phyloP scores from a whole-genome alignment of 2,797 vertebrate genomes.

The Hephaestus fuliginosus region DNA sequence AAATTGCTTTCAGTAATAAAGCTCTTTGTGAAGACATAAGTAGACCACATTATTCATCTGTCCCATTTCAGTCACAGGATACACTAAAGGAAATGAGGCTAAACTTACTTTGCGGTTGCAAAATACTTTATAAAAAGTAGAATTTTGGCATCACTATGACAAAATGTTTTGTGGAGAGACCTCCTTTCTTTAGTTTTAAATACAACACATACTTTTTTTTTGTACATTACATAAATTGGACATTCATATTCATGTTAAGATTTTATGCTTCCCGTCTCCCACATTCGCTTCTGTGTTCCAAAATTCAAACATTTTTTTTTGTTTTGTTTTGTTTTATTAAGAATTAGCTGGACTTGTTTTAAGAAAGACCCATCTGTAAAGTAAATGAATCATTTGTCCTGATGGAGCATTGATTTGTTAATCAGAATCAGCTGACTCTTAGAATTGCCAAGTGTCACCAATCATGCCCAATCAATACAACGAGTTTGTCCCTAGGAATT shows the following conservation, averaged over 20 bases:
- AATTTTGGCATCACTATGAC: slow-evolving; percentile 3
- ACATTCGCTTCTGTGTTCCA: background rate
- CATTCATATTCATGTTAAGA: background rate
- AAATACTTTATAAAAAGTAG: slow-evolving; percentile 20
- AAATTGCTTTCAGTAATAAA: slow-evolving; percentile 24
- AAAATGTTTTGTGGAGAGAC: background rate
- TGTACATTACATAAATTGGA: background rate
- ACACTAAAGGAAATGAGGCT: slow-evolving; percentile 30
- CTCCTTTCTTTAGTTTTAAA: slow-evolving; percentile 10
- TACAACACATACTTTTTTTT: background rate
- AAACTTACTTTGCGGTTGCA: slow-evolving; percentile 7
- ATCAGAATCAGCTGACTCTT: background rate
- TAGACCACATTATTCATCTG: slow-evolving; percentile 23
- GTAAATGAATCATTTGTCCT: background rate
- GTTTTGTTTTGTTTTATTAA: background rate
- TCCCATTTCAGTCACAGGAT: slow-evolving; percentile 19
- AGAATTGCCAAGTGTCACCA: slow-evolving; percentile 1
- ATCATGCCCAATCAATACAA: slow-evolving; percentile 6
- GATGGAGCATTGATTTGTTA: background rate
- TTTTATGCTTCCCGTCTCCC: background rate
- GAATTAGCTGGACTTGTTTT: background rate
- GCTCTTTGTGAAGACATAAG: slow-evolving; percentile 26
- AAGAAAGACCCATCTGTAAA: background rate
- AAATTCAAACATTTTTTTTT: background rate
- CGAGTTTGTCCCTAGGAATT: slow-evolving; percentile 5